A percentile compares a stretch with the other conserved stretches of the same genome.
Evolutionary conservation across 2,888 invertebrate species (phyloP).

Genomic region (Tipula vernalis): DNA sequence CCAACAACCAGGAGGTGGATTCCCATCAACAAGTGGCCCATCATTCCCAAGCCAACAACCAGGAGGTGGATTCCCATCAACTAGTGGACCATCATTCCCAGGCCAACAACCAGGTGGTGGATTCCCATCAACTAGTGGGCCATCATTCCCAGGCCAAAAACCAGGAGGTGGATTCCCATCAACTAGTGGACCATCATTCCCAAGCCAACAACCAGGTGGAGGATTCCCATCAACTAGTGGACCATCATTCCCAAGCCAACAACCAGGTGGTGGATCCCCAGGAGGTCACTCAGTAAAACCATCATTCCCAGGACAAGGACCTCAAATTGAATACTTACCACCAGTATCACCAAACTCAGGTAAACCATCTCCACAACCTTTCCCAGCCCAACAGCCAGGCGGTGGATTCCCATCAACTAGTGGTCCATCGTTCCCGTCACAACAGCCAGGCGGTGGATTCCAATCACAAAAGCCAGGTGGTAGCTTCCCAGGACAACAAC

Average conservation of each 20-base stretch:
- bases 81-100: neutral
- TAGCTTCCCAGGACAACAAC: slow-evolving; percentile 6
- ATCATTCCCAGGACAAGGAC: neutral
- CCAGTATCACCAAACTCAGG: neutral
- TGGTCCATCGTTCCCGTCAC: no score
- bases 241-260: neutral
- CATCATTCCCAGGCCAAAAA: neutral
- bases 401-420: neutral
- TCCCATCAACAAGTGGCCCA: neutral
- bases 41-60: neutral
- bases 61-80: neutral
- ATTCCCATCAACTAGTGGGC: neutral
- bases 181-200: neutral
- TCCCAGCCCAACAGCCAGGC: neutral
- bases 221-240: neutral
- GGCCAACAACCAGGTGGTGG: neutral
- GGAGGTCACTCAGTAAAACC: neutral
- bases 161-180: neutral
- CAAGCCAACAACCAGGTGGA: neutral
- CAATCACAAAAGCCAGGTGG: slow-evolving; percentile 11
- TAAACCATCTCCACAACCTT: neutral
- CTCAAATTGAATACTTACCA: neutral
- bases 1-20: neutral
- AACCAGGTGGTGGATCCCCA: neutral
- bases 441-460: neutral